Evolutionary conservation across 2,113 vertebrate genomes (phyloP), one percentile per base, ranked within the genome.

Genomic region (Cettia cetti): DNA sequence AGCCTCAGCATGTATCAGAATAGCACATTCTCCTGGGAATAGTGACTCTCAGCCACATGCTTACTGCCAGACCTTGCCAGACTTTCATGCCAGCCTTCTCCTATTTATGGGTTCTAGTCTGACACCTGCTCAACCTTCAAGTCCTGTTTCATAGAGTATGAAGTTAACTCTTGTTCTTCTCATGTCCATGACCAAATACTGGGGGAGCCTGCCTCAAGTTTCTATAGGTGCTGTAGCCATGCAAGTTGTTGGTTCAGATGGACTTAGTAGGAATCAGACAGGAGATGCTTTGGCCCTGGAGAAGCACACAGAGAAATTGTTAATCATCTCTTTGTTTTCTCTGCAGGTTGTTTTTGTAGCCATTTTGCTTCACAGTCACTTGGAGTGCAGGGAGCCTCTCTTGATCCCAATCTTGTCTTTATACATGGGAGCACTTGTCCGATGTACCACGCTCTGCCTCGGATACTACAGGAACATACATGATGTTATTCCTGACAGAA

Each of bases 391-490:
- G 82, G 99, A 99, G 94, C 99, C 99, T 5, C 97, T 99, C 56
- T 98, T 99, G 70, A 99, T 99, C 96, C 99, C 99, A 2, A 99
- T 99, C 95, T 97, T 99, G 23, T 99, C 99, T n/a, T 97, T 99
- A 71, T 99, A 99, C 82, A 99, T 99, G 99, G 99, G 99, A 30
- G 99, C 99, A 7, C 97, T 99, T 45, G 99, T 99, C 57, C 99
- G 99, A 60, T 99, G 99, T 80, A 99, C 98, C 96, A 99, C 99
- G 0, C 98, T 99, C 69, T 99, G 99, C 88, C 97, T 99, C 75
- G 99, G 99, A 53, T 99, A 99, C 97, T 99, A 99, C 98, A 98
- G 98, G 79, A 99, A 99, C 93, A 98, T 99, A 89, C 99, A 99
- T 17, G 98, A 99, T 94, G 98, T 92, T 96, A 99, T 99, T 97